phyloP scores from a whole-genome alignment of 1,140 invertebrate species.

The Drosophila micromelanica region DNA sequence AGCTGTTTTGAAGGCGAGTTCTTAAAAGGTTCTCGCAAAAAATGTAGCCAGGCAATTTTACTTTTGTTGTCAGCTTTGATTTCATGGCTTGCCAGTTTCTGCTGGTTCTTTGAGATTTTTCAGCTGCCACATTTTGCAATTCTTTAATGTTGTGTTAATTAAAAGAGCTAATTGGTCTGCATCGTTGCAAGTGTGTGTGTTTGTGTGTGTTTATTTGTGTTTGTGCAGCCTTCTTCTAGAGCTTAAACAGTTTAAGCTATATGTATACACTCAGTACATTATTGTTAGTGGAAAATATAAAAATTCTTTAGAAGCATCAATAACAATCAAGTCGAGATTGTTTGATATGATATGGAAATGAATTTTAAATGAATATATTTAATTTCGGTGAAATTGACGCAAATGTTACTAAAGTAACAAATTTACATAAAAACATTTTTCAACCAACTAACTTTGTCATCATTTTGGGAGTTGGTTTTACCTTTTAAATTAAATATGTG shows the following conservation, averaged over 20 bases:
- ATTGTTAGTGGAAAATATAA: not conserved
- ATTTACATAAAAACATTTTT: too few species aligned
- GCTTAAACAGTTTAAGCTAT: not conserved
- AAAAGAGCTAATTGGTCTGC: constrained; percentile 67
- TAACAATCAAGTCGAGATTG: not conserved
- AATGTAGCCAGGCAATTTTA: constrained; percentile 23
- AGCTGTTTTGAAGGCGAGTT: not conserved
- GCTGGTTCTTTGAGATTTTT: constrained; percentile 6
- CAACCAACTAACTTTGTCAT: too few species aligned
- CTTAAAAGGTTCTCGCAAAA: constrained; percentile 1
- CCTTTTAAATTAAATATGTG: too few species aligned
- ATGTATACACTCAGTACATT: not conserved
- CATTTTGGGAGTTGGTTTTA: too few species aligned
- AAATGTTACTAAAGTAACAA: too few species aligned
- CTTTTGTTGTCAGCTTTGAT: constrained; percentile 75
- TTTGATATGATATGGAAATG: not conserved
- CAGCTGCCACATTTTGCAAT: constrained; percentile 52
- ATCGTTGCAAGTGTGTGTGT: not conserved
- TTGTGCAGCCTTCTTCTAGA: not conserved
- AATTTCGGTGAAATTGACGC: not conserved
- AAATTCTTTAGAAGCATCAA: not conserved
- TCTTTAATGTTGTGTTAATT: constrained; percentile 70
- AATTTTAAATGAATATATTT: too few species aligned
- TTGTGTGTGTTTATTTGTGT: constrained; percentile 4
- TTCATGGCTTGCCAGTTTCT: constrained; percentile 30